Evolutionary conservation across 37 sponge, comb jelly and placozoan species (phyloP).

Genomic region (Petrosia ficiformis): DNA sequence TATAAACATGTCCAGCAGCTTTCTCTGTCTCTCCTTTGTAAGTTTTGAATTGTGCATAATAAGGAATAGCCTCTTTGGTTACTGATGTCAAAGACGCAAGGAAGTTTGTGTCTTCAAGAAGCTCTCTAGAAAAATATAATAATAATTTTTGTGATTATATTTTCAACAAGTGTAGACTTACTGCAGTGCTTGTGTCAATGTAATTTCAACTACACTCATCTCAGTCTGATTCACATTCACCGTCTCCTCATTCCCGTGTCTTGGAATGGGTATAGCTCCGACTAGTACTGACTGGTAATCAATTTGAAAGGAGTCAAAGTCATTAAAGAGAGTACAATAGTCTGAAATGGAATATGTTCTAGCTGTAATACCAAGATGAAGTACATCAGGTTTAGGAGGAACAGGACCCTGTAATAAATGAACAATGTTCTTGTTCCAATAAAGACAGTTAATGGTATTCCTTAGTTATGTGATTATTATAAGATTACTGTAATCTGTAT

Average conservation of each 20-base stretch:
- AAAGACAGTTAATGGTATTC: no score
- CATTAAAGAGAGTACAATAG: slow-evolving; percentile 39
- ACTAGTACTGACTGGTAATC: slow-evolving; percentile 13
- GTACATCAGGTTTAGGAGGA: slow-evolving; percentile 42
- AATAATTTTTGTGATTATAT: neutral
- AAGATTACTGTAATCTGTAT: no score
- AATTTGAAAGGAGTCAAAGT: slow-evolving; percentile 41
- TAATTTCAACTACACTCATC: slow-evolving; percentile 9
- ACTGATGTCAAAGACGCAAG: slow-evolving; percentile 45
- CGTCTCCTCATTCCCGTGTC: neutral
- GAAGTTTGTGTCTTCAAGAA: slow-evolving; percentile 79
- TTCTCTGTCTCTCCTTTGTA: slow-evolving; percentile 2
- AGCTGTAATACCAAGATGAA: slow-evolving; percentile 70
- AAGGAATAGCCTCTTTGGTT: slow-evolving; percentile 80
- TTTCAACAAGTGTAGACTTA: slow-evolving; percentile 7
- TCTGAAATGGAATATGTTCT: slow-evolving; percentile 66
- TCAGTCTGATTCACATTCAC: slow-evolving; percentile 29
- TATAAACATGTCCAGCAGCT: slow-evolving; percentile 32
- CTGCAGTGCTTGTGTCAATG: slow-evolving; percentile 55
- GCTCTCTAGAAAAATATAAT: slow-evolving; percentile 41
- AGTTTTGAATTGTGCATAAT: slow-evolving; percentile 69
- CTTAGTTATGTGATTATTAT: no score
- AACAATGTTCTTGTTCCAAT: neutral
- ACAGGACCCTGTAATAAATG: slow-evolving; percentile 31
- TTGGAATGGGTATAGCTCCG: neutral